phyloP scores from a whole-genome alignment of 2,797 vertebrate genomes.

The Galagoides demidoff region DNA sequence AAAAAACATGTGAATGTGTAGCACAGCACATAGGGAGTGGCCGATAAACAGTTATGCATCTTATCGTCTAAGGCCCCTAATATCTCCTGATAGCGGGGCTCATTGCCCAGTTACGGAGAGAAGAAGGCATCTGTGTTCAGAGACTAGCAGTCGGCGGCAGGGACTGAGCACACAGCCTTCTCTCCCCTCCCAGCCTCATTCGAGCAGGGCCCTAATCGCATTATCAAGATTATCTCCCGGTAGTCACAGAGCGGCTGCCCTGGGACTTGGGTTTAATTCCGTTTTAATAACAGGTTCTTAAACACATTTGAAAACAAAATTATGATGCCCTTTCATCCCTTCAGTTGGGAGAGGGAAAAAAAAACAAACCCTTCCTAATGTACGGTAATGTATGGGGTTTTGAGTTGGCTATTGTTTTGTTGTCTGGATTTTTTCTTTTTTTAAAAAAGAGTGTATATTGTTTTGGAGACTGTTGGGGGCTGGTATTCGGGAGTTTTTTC shows the following conservation, averaged over 20 bases:
- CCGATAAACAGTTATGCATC: rapidly evolving
- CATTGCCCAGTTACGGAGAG: rapidly evolving
- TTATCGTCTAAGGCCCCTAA: neutral
- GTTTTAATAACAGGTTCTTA: constrained; percentile 82
- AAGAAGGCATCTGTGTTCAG: neutral
- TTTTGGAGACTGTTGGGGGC: neutral
- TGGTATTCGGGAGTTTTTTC: neutral
- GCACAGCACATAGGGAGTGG: rapidly evolving
- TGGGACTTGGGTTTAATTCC: constrained; percentile 78
- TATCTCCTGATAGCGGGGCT: rapidly evolving
- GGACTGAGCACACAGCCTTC: neutral
- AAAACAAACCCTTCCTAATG: constrained; percentile 10
- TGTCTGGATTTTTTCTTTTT: neutral
- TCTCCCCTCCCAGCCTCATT: neutral
- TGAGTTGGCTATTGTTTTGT: neutral
- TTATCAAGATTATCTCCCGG: constrained; percentile 75
- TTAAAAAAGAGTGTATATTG: constrained; percentile 16
- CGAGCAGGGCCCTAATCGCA: constrained; percentile 65
- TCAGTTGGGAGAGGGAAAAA: neutral
- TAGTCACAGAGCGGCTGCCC: constrained; percentile 50
- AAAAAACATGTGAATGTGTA: rapidly evolving
- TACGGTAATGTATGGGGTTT: neutral
- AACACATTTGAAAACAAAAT: constrained; percentile 83
- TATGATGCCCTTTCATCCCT: constrained; percentile 76
- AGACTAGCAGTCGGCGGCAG: rapidly evolving